Evolutionary conservation across 92 coral and sea anemone genomes (phyloP).

Genomic region (Porites divaricata): DNA sequence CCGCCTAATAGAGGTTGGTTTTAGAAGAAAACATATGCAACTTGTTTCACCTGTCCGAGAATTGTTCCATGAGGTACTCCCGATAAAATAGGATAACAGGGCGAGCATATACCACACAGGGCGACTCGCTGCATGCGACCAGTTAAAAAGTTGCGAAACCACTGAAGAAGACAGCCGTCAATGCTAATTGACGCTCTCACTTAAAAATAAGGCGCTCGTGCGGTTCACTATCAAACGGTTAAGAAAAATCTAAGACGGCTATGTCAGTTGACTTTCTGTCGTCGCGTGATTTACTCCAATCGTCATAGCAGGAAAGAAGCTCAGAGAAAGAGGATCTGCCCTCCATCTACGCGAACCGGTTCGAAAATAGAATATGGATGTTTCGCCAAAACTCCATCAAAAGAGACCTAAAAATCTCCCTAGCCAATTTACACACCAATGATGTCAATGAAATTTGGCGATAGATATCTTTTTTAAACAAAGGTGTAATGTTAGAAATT

Average conservation of each 20-base stretch:
- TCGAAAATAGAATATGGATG: background rate
- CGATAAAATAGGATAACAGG: background rate
- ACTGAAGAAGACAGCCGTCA: constrained; percentile 5
- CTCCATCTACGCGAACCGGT: background rate
- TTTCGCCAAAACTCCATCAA: constrained; percentile 16
- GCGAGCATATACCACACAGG: background rate
- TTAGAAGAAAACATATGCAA: too few relatives aligned
- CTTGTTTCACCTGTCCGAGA: background rate
- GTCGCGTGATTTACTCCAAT: background rate
- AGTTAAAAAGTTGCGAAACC: constrained; percentile 12
- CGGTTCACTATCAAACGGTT: too few relatives aligned
- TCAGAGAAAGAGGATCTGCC: background rate
- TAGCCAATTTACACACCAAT: background rate
- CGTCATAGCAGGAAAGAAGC: background rate
- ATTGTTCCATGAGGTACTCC: background rate
- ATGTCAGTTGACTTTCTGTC: constrained; percentile 5
- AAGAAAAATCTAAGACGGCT: constrained; percentile 6
- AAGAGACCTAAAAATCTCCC: constrained; percentile 7
- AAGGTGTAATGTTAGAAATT: constrained; percentile 23
- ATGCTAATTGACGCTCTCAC: constrained; percentile 13
- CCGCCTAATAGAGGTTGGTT: too few relatives aligned
- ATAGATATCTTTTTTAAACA: constrained; percentile 7
- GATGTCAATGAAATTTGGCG: background rate
- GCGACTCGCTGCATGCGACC: background rate
- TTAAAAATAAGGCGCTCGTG: background rate